Base-by-base conservation (phyloP, 2,888 invertebrate species). In the Nomada lathburiana region DNA sequence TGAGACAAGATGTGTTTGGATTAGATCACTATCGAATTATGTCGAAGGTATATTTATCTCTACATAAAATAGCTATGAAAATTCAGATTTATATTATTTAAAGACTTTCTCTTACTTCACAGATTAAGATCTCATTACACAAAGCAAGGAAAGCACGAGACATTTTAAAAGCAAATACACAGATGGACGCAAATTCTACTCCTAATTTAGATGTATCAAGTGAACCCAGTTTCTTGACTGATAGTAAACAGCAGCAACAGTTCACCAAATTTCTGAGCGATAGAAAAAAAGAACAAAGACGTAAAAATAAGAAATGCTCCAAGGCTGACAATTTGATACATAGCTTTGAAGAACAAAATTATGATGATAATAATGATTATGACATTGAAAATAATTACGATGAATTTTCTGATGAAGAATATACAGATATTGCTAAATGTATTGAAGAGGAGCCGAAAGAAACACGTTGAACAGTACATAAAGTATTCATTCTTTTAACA, bases 1-100 rank as follows among this genome's bases (percentile, higher is more conserved):
- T 97, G 97, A 95, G 96, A 0, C 95, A 97, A 84, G 96, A 96
- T 92, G 95, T 97, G 5, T 95, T 96, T 55, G 97, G 97, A 0
- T 93, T 98, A 64, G 95, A 97, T 92, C 97, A 97, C 89, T 93
- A 94, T 0, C 94, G 94, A 75, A 96, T 97, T 60, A 95, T 97
- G 95, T 94, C 87, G 7, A 92, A 90, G 90, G 94, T 94, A 90
- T 82, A 52, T 76, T 9, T 0, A 18, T 13, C 11, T 9, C 47
- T 36, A 20, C 4, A 1, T 57, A 44, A 0, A 65, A 63, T 53
- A 71, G 29, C 72, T 83, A 26, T 10, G 5, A 13, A 29, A 9
- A 63, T 18, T 44, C 47, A 65, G 83, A 29, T 44, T 18, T 55
- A 57, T 62, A 79, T 29, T 53, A 62, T 76, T 59, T 57, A 23